phyloP scores from a whole-genome alignment of 2,797 vertebrate species.

The Chrysocyon brachyurus region DNA sequence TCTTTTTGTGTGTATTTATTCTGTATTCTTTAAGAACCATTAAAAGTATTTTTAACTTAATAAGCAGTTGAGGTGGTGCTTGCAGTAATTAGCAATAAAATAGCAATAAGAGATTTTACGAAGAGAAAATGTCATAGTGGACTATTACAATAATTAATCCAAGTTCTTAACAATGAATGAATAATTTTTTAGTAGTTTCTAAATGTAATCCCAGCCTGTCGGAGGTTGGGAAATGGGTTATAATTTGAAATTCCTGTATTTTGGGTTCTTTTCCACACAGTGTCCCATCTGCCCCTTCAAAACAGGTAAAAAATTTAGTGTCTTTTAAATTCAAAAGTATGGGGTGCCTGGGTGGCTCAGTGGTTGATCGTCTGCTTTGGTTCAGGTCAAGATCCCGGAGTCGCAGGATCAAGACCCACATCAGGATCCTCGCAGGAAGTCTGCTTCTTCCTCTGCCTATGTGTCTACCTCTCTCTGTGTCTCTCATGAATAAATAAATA shows the following conservation, averaged over 20 bases:
- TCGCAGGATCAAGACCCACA: no score
- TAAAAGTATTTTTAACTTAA: slow-evolving; percentile 69
- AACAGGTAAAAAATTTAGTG: slow-evolving; percentile 30
- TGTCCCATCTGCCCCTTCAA: background rate
- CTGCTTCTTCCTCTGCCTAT: no score
- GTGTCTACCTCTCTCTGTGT: no score
- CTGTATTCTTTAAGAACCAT: slow-evolving; percentile 50
- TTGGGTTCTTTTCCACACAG: background rate
- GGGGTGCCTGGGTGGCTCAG: no score
- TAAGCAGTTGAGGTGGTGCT: slow-evolving; percentile 64
- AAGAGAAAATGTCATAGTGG: slow-evolving; percentile 56
- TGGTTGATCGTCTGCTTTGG: no score
- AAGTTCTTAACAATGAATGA: slow-evolving; percentile 56
- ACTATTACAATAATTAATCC: slow-evolving; percentile 60
- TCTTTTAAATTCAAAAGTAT: slow-evolving; percentile 33
- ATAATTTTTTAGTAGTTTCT: slow-evolving; percentile 31
- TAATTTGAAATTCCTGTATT: slow-evolving; percentile 37
- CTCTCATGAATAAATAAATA: no score
- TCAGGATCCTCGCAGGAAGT: no score
- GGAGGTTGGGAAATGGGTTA: background rate
- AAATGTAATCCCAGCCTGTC: background rate
- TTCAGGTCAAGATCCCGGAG: no score
- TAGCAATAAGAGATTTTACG: slow-evolving; percentile 48
- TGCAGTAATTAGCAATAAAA: slow-evolving; percentile 64
- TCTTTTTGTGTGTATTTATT: slow-evolving; percentile 61